These are phyloP conservation scores for Euphysa ruthae DNA, from an alignment of 30 jellyfish, hydroid and myxozoan genomes.

Conservation along the genomic window DNA sequence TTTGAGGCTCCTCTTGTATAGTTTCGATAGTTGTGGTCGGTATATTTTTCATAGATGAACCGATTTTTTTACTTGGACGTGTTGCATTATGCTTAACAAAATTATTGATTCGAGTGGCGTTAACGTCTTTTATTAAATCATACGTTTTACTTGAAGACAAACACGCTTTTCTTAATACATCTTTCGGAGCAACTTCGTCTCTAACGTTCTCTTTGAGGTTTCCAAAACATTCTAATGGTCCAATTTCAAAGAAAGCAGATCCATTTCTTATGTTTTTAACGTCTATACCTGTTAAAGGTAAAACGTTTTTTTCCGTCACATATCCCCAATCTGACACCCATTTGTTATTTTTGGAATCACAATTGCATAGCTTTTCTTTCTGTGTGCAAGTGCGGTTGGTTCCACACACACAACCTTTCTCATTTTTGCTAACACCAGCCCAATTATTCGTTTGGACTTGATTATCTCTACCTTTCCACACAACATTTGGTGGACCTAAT, in stretches of 20 bases:
- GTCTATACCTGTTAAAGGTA: constrained; percentile 63
- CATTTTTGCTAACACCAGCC: constrained; percentile 86
- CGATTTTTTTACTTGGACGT: too few species aligned
- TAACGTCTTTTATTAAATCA: too few species aligned
- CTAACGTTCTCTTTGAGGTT: too few species aligned
- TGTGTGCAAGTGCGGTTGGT: constrained; percentile 48
- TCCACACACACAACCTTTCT: constrained; percentile 82
- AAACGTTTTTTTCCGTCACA: constrained; percentile 46
- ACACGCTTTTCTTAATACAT: too few species aligned
- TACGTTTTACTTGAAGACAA: too few species aligned
- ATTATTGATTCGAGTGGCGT: too few species aligned
- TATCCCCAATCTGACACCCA: constrained; percentile 80
- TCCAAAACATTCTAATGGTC: constrained; percentile 89
- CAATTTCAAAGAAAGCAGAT: constrained; percentile 42
- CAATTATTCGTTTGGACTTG: constrained; percentile 56
- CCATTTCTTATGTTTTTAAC: constrained; percentile 56
- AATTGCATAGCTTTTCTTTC: constrained; percentile 57
- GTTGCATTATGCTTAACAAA: too few species aligned
- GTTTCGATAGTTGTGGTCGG: too few species aligned
- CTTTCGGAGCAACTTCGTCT: too few species aligned
- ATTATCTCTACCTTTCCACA: constrained; percentile 56
- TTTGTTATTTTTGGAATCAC: constrained; percentile 58
- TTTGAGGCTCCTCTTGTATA: too few species aligned
- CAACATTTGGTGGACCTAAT: constrained; percentile 63
- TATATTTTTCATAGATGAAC: too few species aligned